These are phyloP conservation scores for Hymenochirus boettgeri DNA, from an alignment of 2,113 vertebrate genomes.

Conservation along the genomic window DNA sequence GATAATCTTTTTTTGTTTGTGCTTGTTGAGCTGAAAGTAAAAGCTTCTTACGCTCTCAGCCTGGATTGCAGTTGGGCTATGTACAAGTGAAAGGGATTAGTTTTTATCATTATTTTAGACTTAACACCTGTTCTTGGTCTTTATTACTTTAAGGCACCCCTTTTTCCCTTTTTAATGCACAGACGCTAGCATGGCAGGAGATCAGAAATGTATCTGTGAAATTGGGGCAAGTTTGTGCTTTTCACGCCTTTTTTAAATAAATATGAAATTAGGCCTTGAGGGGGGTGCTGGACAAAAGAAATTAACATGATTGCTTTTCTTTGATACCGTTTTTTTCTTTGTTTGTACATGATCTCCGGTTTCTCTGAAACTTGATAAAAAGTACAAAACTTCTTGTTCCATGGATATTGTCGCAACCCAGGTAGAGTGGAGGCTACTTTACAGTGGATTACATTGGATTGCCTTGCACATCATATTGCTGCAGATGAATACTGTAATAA, in stretches of 20 bases:
- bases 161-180: not conserved
- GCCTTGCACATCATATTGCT: no score
- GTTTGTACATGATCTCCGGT: no score
- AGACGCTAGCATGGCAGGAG: not conserved
- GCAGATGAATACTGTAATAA: no score
- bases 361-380: no score
- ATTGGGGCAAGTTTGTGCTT: not conserved
- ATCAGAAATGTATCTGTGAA: conserved; percentile 4
- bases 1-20: conserved; percentile 10
- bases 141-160: conserved; percentile 1
- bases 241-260: not conserved
- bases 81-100: conserved; percentile 8
- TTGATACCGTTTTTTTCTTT: no score
- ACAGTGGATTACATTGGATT: no score
- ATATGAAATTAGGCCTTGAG: conserved; percentile 3
- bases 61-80: conserved; percentile 15
- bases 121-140: conserved; percentile 2
- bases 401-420: no score
- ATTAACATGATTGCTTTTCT: not conserved
- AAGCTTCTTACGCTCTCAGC: conserved; percentile 24
- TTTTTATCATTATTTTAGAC: conserved; percentile 11
- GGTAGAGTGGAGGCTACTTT: no score
- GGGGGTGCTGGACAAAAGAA: not conserved
- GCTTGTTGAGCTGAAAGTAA: conserved; percentile 12
- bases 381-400: no score